phyloP scores from a whole-genome alignment of 2,797 vertebrate species.

The Acrossocheilus fasciatus region DNA sequence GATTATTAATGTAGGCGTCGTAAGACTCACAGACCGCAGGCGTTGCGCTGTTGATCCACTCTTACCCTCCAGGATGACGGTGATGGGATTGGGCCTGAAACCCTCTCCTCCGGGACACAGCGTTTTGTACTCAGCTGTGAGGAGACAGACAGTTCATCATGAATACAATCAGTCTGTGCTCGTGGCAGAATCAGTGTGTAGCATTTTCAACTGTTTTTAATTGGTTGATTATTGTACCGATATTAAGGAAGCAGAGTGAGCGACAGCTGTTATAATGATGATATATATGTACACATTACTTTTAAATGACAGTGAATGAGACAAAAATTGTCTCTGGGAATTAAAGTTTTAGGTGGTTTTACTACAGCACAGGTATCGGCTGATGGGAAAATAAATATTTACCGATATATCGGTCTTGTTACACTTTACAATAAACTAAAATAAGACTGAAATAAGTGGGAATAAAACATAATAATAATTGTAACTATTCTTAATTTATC shows the following conservation, averaged over 20 bases:
- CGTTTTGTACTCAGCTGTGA: conserved; percentile 91
- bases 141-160: conserved; percentile 12
- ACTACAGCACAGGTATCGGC: background rate
- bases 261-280: background rate
- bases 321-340: background rate
- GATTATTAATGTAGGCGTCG: background rate
- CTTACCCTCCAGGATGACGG: conserved; percentile 93
- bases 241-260: background rate
- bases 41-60: background rate
- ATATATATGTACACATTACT: background rate
- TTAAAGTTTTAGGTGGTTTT: background rate
- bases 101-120: conserved; percentile 94
- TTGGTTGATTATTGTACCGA: background rate
- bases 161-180: background rate
- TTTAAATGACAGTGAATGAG: background rate
- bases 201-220: background rate
- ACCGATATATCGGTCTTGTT: background rate
- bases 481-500: too few species aligned
- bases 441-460: too few species aligned
- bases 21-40: background rate
- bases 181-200: background rate
- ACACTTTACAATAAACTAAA: background rate
- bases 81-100: conserved; percentile 93
- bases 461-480: too few species aligned
- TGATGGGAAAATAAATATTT: background rate